Conservation (phyloP, 35 echinoderm and acorn worm genomes). For the Stichopus chloronotus region DNA sequence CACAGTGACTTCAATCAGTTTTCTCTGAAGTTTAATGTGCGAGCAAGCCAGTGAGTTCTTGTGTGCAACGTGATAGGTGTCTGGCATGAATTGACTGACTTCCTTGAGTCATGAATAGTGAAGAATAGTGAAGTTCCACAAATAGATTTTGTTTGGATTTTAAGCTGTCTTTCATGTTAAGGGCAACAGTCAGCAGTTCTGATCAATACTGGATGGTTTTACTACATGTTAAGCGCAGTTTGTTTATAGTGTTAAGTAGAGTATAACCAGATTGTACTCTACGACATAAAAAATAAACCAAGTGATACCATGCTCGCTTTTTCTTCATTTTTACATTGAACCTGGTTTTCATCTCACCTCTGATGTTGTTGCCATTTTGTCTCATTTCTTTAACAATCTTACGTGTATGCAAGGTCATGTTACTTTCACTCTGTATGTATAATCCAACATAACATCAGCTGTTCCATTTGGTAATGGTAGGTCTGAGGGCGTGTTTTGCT, state of each 20-base stretch:
- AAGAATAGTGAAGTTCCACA: slow-evolving; percentile 7
- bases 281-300: not conserved
- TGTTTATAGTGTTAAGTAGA: slow-evolving; percentile 6
- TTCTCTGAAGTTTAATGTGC: not conserved
- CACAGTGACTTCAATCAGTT: not conserved
- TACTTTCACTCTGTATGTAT: too few species aligned
- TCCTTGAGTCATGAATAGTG: not conserved
- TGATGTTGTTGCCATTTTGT: not conserved
- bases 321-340: not conserved
- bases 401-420: too few species aligned
- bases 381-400: not conserved
- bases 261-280: not conserved
- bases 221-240: not conserved
- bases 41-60: not conserved
- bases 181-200: slow-evolving; percentile 1
- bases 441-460: too few species aligned
- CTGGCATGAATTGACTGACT: slow-evolving; percentile 15
- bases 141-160: not conserved
- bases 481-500: too few species aligned
- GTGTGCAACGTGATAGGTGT: not conserved
- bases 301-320: not conserved
- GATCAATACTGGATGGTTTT: not conserved
- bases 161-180: not conserved
- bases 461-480: too few species aligned
- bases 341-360: not conserved